Conservation (phyloP, 35 echinoderm and acorn worm species). For the Ophiothrix spiculata region DNA sequence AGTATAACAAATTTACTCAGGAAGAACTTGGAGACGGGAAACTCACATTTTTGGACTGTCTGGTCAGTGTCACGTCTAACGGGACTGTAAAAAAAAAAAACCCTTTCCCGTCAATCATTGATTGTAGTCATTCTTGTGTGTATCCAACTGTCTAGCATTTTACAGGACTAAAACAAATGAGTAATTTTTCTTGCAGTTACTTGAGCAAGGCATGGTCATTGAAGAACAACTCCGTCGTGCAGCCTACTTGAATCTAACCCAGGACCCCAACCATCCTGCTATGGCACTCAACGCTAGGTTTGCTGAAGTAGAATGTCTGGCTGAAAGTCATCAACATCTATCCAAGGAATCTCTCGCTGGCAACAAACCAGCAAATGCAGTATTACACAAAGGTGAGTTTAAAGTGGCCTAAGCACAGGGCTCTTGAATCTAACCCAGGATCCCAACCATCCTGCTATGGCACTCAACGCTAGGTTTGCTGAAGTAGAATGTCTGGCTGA, state of each 20-base stretch:
- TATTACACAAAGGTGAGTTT: slow-evolving; percentile 99
- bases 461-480: slow-evolving; percentile 93
- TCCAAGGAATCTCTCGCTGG: slow-evolving; percentile 94
- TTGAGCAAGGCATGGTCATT: slow-evolving; percentile 89
- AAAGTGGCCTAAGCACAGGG: too few species aligned
- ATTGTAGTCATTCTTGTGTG: too few species aligned
- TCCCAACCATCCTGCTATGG: slow-evolving; percentile 93
- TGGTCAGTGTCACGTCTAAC: too few species aligned
- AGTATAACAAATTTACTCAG: too few species aligned
- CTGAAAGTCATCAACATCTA: slow-evolving; percentile 96
- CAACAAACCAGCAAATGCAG: slow-evolving; percentile 98
- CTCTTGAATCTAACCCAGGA: slow-evolving; percentile 99
- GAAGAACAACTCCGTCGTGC: slow-evolving; percentile 93
- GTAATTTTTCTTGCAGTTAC: slow-evolving; percentile 61
- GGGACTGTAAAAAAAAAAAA: too few species aligned
- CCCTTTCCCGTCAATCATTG: too few species aligned
- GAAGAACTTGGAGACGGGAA: too few species aligned
- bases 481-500: slow-evolving; percentile 97
- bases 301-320: slow-evolving; percentile 95
- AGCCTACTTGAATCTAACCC: slow-evolving; percentile 97
- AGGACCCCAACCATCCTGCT: slow-evolving; percentile 93
- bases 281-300: slow-evolving; percentile 97
- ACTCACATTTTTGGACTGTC: too few species aligned
- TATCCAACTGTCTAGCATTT: too few species aligned
- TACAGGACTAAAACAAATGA: too few species aligned